Evolutionary conservation across 2,113 vertebrate species (phyloP).

Genomic region (Rallus limicola): DNA sequence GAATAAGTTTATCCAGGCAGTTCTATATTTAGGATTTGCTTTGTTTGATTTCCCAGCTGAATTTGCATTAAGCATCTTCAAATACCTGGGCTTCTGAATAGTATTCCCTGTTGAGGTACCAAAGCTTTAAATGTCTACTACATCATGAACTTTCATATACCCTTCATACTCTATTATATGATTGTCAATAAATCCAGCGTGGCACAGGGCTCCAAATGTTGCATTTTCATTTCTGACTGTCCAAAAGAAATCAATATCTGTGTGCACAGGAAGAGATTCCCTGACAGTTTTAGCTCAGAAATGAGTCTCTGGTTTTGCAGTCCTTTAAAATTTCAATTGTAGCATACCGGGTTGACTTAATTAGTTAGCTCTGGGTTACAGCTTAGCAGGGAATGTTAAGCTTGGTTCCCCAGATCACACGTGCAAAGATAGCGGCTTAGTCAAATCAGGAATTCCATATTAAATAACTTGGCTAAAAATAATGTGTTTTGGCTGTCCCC

Average conservation of each 20-base stretch:
- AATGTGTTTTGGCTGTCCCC: not conserved
- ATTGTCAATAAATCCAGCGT: not conserved
- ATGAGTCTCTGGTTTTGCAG: not conserved
- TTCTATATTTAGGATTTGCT: not conserved
- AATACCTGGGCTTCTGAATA: not conserved
- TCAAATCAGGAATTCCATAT: conserved; percentile 3
- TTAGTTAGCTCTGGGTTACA: not conserved
- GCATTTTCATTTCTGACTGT: not conserved
- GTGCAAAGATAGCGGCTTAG: not conserved
- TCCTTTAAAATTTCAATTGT: not conserved
- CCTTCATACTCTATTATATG: not conserved
- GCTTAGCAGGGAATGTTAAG: conserved; percentile 23
- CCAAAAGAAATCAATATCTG: not conserved
- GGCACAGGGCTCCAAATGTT: not conserved
- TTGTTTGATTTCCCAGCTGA: not conserved
- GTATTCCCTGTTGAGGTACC: not conserved
- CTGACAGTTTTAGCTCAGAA: not conserved
- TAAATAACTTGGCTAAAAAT: conserved; percentile 18
- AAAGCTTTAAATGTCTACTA: not conserved
- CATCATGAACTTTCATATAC: not conserved
- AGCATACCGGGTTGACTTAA: not conserved
- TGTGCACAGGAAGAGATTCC: not conserved
- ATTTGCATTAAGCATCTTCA: not conserved
- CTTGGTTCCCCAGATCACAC: conserved; percentile 27
- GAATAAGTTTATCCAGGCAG: not conserved